Percentiles rank a stretch among this genome's conserved stretches.
Conservation (phyloP, 2,113 vertebrate genomes). For the Sinocyclocheilus anshuiensis region DNA sequence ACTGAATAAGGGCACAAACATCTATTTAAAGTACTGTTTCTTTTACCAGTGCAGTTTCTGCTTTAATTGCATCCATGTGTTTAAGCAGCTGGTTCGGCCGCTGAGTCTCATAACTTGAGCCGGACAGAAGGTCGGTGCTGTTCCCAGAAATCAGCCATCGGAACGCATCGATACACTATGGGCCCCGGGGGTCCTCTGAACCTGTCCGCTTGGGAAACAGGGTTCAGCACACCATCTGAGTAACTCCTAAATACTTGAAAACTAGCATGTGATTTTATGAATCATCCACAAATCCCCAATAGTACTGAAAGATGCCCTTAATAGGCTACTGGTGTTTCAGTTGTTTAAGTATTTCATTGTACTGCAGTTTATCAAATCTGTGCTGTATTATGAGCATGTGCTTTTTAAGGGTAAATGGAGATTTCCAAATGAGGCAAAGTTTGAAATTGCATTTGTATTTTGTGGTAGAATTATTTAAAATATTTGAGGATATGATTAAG, state of each 20-base stretch:
- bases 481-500: neutral
- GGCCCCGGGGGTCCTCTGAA: conserved; percentile 46
- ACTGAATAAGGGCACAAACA: neutral
- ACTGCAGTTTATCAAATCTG: neutral
- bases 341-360: neutral
- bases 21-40: conserved; percentile 36
- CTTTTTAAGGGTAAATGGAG: neutral
- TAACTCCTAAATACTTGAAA: conserved; percentile 42
- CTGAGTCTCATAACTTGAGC: conserved; percentile 50
- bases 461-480: neutral
- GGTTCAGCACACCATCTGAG: conserved; percentile 43
- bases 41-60: conserved; percentile 33
- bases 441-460: neutral
- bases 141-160: conserved; percentile 60
- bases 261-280: neutral
- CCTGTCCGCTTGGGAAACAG: conserved; percentile 21
- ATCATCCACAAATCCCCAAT: neutral
- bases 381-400: neutral
- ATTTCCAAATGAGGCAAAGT: conserved; percentile 1
- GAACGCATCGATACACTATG: conserved; percentile 54
- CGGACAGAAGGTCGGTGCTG: conserved; percentile 55
- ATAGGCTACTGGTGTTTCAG: neutral
- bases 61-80: conserved; percentile 64
- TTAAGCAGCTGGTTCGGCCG: conserved; percentile 54
- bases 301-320: neutral